Evolutionary conservation across 1,140 invertebrate genomes (phyloP).

Genomic region (Tyrophagus putrescentiae): DNA sequence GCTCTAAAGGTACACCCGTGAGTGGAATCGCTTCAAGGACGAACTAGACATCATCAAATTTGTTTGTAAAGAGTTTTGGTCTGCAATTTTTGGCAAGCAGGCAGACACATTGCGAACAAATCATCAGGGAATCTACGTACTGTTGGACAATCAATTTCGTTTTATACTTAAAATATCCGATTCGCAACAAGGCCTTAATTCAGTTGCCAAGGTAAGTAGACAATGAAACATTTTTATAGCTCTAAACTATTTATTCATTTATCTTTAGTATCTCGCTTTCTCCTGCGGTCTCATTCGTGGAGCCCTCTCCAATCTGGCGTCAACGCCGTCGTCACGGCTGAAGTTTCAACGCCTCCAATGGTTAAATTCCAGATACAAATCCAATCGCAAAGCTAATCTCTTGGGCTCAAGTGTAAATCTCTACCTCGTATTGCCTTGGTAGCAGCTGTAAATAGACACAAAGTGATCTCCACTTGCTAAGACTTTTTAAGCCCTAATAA

Average conservation of each 20-base stretch:
- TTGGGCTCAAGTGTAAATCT: no score
- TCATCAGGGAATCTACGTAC: conserved; percentile 92
- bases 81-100: conserved; percentile 86
- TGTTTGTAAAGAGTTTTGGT: conserved; percentile 98
- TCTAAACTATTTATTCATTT: conserved; percentile 3
- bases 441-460: no score
- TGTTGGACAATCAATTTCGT: conserved; percentile 90
- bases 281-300: conserved; percentile 90
- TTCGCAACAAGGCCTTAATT: conserved; percentile 76
- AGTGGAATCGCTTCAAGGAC: conserved; percentile 84
- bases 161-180: conserved; percentile 73
- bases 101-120: conserved; percentile 97
- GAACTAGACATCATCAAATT: conserved; percentile 97
- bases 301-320: conserved; percentile 80
- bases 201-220: conserved; percentile 56
- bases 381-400: background rate
- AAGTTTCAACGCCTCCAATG: conserved; percentile 76
- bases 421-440: no score
- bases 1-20: conserved; percentile 48
- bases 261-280: conserved; percentile 68
- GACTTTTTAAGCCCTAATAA: no score
- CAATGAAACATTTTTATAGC: conserved; percentile 7
- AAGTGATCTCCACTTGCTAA: no score
- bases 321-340: conserved; percentile 80
- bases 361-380: conserved; percentile 58